These are phyloP conservation scores for Theodoxus fluviatilis DNA, from an alignment of 2,888 invertebrate genomes.

Conservation along the genomic window DNA sequence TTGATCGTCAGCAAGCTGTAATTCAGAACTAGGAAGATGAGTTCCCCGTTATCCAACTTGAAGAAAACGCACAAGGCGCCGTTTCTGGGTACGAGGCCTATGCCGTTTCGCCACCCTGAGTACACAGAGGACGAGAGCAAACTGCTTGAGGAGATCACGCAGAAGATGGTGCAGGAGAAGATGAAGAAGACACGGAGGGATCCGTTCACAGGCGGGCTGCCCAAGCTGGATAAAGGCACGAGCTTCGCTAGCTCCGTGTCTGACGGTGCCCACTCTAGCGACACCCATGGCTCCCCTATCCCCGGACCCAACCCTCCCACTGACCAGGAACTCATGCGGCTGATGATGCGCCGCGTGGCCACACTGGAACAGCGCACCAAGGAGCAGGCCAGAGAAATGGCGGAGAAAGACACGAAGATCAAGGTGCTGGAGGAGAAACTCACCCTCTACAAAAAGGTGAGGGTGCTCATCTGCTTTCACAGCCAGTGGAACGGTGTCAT, in stretches of 20 bases:
- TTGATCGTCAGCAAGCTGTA: too few relatives aligned
- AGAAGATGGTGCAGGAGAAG: slow-evolving; percentile 49
- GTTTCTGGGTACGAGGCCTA: slow-evolving; percentile 33
- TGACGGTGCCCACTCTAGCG: neutral
- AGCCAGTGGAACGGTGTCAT: too few relatives aligned
- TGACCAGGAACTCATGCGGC: slow-evolving; percentile 60
- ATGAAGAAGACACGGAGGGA: slow-evolving; percentile 44
- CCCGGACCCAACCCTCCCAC: too few relatives aligned
- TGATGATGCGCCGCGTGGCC: slow-evolving; percentile 60
- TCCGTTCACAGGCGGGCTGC: slow-evolving; percentile 45
- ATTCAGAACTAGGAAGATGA: slow-evolving; percentile 39
- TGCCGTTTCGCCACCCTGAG: slow-evolving; percentile 49
- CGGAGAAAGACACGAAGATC: slow-evolving; percentile 53
- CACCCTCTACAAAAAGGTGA: too few relatives aligned
- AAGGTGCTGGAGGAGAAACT: slow-evolving; percentile 58
- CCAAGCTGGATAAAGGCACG: slow-evolving; percentile 34
- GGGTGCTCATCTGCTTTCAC: neutral
- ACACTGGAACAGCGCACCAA: slow-evolving; percentile 47
- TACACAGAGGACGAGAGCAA: slow-evolving; percentile 56
- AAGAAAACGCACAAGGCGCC: slow-evolving; percentile 47
- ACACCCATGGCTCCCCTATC: slow-evolving; percentile 32
- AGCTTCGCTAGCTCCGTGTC: neutral
- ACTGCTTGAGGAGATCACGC: slow-evolving; percentile 58
- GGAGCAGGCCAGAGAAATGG: slow-evolving; percentile 27
- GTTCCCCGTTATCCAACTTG: slow-evolving; percentile 50